Conservation (phyloP, 2,113 vertebrate species). For the Dipodomys ordii region DNA sequence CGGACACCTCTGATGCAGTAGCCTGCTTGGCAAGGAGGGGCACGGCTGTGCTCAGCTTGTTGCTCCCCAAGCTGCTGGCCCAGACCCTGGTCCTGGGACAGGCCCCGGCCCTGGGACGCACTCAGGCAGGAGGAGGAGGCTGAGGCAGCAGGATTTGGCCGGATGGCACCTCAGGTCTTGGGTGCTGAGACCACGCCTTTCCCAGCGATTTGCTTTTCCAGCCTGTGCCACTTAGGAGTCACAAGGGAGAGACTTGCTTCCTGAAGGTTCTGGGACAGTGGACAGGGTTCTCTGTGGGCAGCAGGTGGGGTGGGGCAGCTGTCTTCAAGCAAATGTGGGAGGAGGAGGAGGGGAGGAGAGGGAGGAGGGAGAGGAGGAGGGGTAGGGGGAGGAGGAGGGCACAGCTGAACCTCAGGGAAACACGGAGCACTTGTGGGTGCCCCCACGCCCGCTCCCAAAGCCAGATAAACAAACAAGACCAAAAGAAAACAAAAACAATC, state of each 20-base stretch:
- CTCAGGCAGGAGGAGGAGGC: too few relatives aligned
- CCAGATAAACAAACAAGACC: too few relatives aligned
- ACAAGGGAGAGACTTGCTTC: neutral
- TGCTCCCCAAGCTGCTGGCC: too few relatives aligned
- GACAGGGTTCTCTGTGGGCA: neutral
- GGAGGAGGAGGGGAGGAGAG: neutral
- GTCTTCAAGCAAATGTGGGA: conserved; percentile 47
- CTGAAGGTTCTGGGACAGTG: neutral
- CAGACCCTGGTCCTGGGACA: too few relatives aligned
- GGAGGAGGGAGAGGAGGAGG: neutral
- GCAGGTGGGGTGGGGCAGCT: conserved; percentile 48
- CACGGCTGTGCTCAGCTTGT: too few relatives aligned
- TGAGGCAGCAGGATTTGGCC: too few relatives aligned
- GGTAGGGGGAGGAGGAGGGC: neutral
- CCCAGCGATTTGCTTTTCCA: neutral
- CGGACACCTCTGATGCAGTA: too few relatives aligned
- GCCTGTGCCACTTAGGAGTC: neutral
- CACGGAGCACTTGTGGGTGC: too few relatives aligned
- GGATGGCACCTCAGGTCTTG: neutral
- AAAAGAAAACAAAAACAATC: too few relatives aligned
- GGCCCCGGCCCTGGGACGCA: too few relatives aligned
- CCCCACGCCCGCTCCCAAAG: too few relatives aligned
- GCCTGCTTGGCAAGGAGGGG: too few relatives aligned
- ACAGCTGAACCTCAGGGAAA: neutral
- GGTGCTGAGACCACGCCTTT: neutral